Evolutionary conservation across 2,797 vertebrate genomes (phyloP), one percentile per base, ranked within the genome.

Genomic region (Spinus pinus): DNA sequence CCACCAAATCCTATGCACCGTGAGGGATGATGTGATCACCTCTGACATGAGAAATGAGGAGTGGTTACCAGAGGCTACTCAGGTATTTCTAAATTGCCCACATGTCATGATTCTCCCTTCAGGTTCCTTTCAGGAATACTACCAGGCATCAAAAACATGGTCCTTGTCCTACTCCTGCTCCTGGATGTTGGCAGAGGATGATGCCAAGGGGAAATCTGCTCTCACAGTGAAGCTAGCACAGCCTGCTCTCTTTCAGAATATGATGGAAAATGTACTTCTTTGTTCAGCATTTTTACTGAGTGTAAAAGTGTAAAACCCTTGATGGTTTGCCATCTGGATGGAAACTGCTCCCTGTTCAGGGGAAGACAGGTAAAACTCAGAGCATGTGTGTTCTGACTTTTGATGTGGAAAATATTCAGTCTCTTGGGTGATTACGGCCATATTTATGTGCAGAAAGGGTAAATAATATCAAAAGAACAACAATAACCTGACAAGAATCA

Each of bases 241-340:
- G 77, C 56, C 86, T 84, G 87, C 91, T 86, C 80, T 54, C 87
- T 84, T 90, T 93, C 91, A 93, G 93, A 90, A 66, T 95, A 81
- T 8, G 93, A 79, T 81, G 95, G 91, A 97, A 96, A 96, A 95
- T 75, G 70, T 58, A 69, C 58, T 88, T 93, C 90, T 96, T 96
- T 96, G 91, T 96, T 88, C 93, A 94, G 37, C 6, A 3, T 9
- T 96, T 95, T 97, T 93, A 95, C 87, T 84, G 84, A 93, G 94
- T 88, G 95, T 90, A 81, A 81, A 93, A 96, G 73, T 94, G 94
- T 96, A 92, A 96, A 96, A 75, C 73, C 70, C 93, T 96, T 96
- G 91, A 94, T 93, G 60, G 37, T 46, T 90, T 96, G 85, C 95
- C 93, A 94, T 92, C 77, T 94, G 94, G 77, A 88, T 93, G 85